These are phyloP conservation scores for Brachystomella parvula DNA, from an alignment of 1,140 invertebrate genomes.

Conservation along the genomic window DNA sequence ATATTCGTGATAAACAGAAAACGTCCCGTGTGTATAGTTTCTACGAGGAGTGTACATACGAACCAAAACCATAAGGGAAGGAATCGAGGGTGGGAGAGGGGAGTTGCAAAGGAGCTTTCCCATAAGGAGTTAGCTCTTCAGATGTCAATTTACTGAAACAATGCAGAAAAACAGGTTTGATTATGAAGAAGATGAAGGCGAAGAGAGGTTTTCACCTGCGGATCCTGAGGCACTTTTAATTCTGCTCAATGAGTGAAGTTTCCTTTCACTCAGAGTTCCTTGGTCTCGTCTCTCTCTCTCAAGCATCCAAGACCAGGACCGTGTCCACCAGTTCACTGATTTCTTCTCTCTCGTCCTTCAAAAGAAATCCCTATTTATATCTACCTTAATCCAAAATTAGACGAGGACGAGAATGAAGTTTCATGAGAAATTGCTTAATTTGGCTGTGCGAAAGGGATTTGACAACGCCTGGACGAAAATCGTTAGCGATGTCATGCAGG, in stretches of 20 bases:
- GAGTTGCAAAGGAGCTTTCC: too few relatives aligned
- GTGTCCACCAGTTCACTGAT: not conserved
- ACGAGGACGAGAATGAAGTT: not conserved
- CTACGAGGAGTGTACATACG: too few relatives aligned
- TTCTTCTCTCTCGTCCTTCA: not conserved
- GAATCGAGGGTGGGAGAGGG: too few relatives aligned
- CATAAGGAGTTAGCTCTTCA: too few relatives aligned
- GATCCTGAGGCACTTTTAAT: not conserved
- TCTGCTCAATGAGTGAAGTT: too few relatives aligned
- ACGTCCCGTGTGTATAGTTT: too few relatives aligned
- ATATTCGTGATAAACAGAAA: too few relatives aligned
- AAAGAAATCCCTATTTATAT: not conserved
- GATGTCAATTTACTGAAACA: not conserved
- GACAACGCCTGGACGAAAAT: constrained; percentile 6
- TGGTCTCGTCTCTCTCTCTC: not conserved
- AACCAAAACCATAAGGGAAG: too few relatives aligned
- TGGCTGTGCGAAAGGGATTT: not conserved
- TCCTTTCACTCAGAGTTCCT: too few relatives aligned
- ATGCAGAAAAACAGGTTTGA: constrained; percentile 2
- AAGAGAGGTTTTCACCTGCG: not conserved
- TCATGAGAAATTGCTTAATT: constrained; percentile 3
- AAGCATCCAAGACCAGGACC: not conserved
- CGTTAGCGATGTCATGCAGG: not conserved
- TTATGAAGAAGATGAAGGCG: not conserved
- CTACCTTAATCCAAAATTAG: not conserved